These are phyloP conservation scores for Catostylus mosaicus DNA, from an alignment of 30 jellyfish, hydroid and myxozoan species.

Conservation along the genomic window DNA sequence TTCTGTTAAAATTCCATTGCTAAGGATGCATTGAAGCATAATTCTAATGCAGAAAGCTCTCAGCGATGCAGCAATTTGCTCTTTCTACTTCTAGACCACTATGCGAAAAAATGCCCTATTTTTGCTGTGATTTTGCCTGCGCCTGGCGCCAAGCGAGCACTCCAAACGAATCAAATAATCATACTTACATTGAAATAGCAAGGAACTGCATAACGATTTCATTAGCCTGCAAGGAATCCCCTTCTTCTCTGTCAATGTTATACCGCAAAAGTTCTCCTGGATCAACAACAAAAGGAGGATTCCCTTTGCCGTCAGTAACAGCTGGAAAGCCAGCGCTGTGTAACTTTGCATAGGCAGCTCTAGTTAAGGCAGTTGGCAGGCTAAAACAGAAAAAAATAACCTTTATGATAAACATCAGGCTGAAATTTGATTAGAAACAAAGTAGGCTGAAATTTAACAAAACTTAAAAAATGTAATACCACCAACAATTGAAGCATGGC, in stretches of 20 bases:
- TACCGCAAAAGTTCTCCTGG: constrained; percentile 78
- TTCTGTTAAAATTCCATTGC: no score
- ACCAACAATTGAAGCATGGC: no score
- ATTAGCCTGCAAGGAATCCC: constrained; percentile 80
- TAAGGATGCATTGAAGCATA: no score
- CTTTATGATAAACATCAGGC: not conserved
- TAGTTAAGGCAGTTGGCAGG: constrained; percentile 56
- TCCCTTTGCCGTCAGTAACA: constrained; percentile 84
- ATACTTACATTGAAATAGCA: constrained; percentile 77
- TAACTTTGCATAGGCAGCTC: constrained; percentile 87
- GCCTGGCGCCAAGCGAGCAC: no score
- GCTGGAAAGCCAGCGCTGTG: constrained; percentile 93
- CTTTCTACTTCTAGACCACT: no score
- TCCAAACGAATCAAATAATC: no score
- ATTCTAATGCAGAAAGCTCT: no score
- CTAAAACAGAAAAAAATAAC: constrained; percentile 4
- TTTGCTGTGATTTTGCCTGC: no score
- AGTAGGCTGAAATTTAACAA: no score
- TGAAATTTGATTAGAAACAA: not conserved
- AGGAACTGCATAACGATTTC: constrained; percentile 87
- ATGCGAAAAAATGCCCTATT: no score
- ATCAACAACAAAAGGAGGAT: constrained; percentile 87
- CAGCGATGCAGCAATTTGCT: no score
- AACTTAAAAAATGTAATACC: no score
- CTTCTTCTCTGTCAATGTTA: constrained; percentile 72